Evolutionary conservation across 2,797 vertebrate species (phyloP).

Genomic region (Thaleichthys pacificus): DNA sequence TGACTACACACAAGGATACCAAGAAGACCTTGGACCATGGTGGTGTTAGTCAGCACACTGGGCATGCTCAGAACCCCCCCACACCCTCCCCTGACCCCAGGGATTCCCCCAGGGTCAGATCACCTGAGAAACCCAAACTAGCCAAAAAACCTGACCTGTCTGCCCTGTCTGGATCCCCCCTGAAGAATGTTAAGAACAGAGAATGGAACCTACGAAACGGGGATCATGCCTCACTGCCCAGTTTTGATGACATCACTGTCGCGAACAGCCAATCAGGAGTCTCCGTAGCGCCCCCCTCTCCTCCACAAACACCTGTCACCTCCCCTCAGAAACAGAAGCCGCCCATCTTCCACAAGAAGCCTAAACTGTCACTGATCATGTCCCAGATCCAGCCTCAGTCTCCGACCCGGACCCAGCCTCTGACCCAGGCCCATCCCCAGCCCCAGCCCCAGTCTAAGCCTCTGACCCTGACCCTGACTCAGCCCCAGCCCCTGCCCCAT

Average conservation of each 20-base stretch:
- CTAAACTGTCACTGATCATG: conserved; percentile 76
- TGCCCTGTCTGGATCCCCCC: conserved; percentile 27
- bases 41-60: no score
- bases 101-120: conserved; percentile 26
- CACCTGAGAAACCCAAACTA: conserved; percentile 61
- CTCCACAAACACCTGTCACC: conserved; percentile 14
- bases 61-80: not conserved
- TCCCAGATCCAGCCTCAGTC: conserved; percentile 50
- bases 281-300: conserved; percentile 13
- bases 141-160: conserved; percentile 51
- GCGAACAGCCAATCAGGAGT: conserved; percentile 13
- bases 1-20: not conserved
- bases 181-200: conserved; percentile 27
- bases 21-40: not conserved
- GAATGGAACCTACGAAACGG: not conserved
- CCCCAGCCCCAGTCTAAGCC: not conserved
- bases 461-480: not conserved
- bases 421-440: not conserved
- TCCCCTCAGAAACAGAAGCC: conserved; percentile 73
- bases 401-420: conserved; percentile 37
- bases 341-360: conserved; percentile 81
- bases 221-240: not conserved
- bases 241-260: not conserved
- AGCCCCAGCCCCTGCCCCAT: not conserved
- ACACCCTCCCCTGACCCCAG: not conserved